These are phyloP conservation scores for Ramphastos sulfuratus DNA, from an alignment of 2,113 vertebrate species.

Conservation along the genomic window DNA sequence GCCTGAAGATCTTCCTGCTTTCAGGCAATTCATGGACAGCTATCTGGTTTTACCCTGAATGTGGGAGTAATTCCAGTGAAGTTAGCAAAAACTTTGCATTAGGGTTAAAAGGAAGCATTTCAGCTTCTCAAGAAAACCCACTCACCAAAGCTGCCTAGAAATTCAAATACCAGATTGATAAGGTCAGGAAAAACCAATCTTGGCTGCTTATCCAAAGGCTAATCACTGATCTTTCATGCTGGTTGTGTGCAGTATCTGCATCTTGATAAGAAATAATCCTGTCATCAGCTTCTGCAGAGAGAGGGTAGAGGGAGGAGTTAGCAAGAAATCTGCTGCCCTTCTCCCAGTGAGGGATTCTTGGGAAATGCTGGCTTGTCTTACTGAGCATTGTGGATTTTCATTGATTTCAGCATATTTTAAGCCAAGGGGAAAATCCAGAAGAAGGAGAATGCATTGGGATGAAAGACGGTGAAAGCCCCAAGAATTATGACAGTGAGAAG, in stretches of 20 bases:
- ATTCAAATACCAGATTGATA: conserved; percentile 61
- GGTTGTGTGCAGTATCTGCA: conserved; percentile 27
- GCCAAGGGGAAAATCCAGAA: background rate
- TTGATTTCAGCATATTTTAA: background rate
- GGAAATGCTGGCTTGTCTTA: rapidly evolving
- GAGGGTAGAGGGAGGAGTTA: conserved; percentile 35
- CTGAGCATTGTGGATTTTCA: background rate
- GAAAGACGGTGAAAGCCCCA: background rate
- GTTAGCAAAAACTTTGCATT: background rate
- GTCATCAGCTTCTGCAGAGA: conserved; percentile 39
- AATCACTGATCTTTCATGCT: conserved; percentile 63
- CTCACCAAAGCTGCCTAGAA: conserved; percentile 13
- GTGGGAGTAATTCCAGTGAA: conserved; percentile 1
- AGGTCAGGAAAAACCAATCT: conserved; percentile 51
- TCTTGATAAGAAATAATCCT: conserved; percentile 63
- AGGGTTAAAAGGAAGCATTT: background rate
- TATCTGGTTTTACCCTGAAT: background rate
- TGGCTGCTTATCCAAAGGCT: conserved; percentile 55
- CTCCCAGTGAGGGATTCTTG: background rate
- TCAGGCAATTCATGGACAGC: background rate
- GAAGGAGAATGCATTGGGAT: background rate
- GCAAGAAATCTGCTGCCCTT: conserved; percentile 57
- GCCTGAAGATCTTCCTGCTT: background rate
- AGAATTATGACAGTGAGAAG: background rate
- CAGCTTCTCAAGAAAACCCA: background rate